A percentile compares a stretch with the other conserved stretches of the same genome.
Conservation (phyloP, 2,888 invertebrate species). For the Nasonia oneida region DNA sequence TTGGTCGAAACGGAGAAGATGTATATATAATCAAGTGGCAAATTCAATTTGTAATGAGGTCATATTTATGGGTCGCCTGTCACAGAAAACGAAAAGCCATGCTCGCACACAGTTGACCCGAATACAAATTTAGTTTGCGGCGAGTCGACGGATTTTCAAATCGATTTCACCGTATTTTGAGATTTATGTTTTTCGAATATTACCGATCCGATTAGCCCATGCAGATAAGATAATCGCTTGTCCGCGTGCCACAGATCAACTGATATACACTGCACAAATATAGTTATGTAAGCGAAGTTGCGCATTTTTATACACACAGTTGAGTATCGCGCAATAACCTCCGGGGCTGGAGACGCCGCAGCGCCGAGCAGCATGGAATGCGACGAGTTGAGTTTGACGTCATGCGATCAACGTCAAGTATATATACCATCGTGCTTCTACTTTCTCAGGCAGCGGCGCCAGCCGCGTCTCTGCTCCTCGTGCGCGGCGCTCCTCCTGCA, state of each 20-base stretch:
- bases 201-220: too few species aligned
- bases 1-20: too few species aligned
- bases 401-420: too few species aligned
- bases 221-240: slow-evolving; percentile 38
- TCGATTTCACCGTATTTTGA: background rate
- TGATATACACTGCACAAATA: background rate
- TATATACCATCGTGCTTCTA: too few species aligned
- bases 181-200: too few species aligned
- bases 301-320: background rate
- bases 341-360: too few species aligned
- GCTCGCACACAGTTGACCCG: background rate
- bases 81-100: background rate
- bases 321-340: too few species aligned
- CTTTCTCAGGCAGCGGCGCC: background rate
- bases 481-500: slow-evolving; percentile 42
- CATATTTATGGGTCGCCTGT: background rate
- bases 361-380: too few species aligned
- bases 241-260: background rate
- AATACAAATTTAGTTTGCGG: background rate
- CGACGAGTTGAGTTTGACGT: too few species aligned
- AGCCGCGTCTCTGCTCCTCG: slow-evolving; percentile 47
- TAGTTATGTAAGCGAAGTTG: background rate
- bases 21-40: too few species aligned
- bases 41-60: background rate
- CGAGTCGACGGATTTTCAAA: background rate